Evolutionary conservation across 2,888 invertebrate genomes (phyloP), one percentile per base, ranked within the genome.

Genomic region (Morpho deidamia): DNA sequence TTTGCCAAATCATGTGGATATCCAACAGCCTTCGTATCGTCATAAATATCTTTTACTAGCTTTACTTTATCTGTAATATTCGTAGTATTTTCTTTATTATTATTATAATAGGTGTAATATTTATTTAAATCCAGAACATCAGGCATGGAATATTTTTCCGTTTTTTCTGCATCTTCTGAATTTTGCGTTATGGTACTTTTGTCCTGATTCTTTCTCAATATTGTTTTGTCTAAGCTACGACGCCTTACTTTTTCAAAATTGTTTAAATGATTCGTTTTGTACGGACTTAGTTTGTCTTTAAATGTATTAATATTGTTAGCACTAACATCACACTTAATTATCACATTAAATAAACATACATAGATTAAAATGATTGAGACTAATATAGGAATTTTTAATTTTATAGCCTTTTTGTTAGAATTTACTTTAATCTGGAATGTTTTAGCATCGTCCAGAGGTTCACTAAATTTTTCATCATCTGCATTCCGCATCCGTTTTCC

Each of bases 311-410:
- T 68, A 74, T 76, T 68, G 76, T 73, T 87, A 71, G 81, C 72
- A 78, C 80, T 87, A 81, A 74, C 84, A 84, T 87, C 84, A 85
- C 88, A 88, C 78, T 68, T 72, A 74, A 78, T 77, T 86, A 88
- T 85, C 82, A 88, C 85, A 85, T 88, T 86, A 68, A 82, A 66
- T 74, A 85, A 69, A 81, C 80, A 86, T 60, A 83, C 12, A 72
- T 83, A 83, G 60, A 82, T 78, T 64, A 85, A 61, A 55, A 87
- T 73, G 72, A 86, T 76, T 77, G 78, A 73, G 59, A 80, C 63
- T 67, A 82, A 63, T 51, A 67, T 59, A 63, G 83, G 69, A 61
- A 74, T 58, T 63, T 67, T 70, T 57, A 58, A 38, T 35, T 59
- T 55, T 58, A 64, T 68, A 45, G 33, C 23, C 37, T 11, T 52